Percentiles rank a stretch among this genome's conserved stretches.
These are phyloP conservation scores for Troides oblongomaculatus DNA, from an alignment of 2,888 invertebrate species.

Conservation along the genomic window DNA sequence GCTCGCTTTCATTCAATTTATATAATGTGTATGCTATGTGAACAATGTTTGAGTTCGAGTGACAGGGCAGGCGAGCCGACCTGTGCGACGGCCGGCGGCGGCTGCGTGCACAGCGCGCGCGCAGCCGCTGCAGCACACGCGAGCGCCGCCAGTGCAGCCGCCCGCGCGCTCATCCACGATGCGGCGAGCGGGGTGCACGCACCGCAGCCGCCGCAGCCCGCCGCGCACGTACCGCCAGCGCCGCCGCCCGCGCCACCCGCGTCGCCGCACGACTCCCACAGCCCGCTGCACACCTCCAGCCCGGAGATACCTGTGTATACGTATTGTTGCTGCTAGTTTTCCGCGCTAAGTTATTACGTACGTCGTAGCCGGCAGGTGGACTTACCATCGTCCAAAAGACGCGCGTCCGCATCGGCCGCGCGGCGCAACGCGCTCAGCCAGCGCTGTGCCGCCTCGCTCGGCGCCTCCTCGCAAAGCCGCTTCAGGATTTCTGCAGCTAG, in stretches of 20 bases:
- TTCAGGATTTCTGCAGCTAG: slow-evolving; percentile 84
- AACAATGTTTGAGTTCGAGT: too few species aligned
- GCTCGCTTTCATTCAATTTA: too few species aligned
- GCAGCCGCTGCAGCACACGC: slow-evolving; percentile 73
- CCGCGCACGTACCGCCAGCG: slow-evolving; percentile 44
- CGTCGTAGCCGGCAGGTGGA: not conserved
- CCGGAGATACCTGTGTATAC: slow-evolving; percentile 50
- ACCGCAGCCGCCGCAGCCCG: slow-evolving; percentile 62
- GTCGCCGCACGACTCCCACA: slow-evolving; percentile 53
- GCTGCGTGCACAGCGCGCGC: slow-evolving; percentile 91
- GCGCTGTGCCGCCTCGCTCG: slow-evolving; percentile 93
- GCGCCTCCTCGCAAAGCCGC: slow-evolving; percentile 83
- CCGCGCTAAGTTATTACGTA: too few species aligned
- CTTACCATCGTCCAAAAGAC: slow-evolving; percentile 75
- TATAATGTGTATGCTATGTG: too few species aligned
- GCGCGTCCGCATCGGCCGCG: slow-evolving; percentile 86
- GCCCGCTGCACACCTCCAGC: slow-evolving; percentile 52
- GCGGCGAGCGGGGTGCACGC: slow-evolving; percentile 57
- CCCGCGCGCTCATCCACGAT: slow-evolving; percentile 83
- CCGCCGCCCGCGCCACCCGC: slow-evolving; percentile 46
- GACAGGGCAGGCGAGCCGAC: slow-evolving; percentile 35
- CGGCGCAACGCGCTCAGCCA: slow-evolving; percentile 91
- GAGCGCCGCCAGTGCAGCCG: slow-evolving; percentile 47
- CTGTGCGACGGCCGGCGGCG: slow-evolving; percentile 88
- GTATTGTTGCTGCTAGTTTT: too few species aligned